Evolutionary conservation across 2,797 vertebrate species (phyloP).

Genomic region (Sebastes taczanowskii): DNA sequence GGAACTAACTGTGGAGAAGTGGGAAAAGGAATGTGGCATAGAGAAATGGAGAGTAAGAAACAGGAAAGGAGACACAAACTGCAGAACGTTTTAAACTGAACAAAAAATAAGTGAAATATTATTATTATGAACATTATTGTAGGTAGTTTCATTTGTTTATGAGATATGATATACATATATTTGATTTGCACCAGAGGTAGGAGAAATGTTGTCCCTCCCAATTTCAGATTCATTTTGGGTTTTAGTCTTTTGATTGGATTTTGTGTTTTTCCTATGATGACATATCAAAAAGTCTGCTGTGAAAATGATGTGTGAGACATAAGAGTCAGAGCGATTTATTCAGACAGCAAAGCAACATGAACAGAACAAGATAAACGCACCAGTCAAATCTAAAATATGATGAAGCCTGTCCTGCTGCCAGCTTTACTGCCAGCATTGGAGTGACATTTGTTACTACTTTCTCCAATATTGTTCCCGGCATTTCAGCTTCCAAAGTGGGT

Average conservation of each 20-base stretch:
- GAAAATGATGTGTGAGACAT: too few relatives aligned
- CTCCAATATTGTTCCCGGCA: background rate
- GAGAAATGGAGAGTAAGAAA: background rate
- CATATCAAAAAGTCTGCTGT: too few relatives aligned
- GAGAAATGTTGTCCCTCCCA: background rate
- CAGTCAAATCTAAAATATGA: too few relatives aligned
- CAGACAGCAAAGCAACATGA: too few relatives aligned
- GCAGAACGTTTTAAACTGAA: background rate
- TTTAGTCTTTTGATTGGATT: too few relatives aligned
- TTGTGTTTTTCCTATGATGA: too few relatives aligned
- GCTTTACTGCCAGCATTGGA: too few relatives aligned
- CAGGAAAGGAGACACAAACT: background rate
- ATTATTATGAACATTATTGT: background rate
- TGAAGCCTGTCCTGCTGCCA: too few relatives aligned
- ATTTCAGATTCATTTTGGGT: too few relatives aligned
- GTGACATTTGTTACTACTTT: background rate
- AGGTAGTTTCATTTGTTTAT: background rate
- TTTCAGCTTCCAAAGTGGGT: background rate
- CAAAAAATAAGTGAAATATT: too few relatives aligned
- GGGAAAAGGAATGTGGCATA: background rate
- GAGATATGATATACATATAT: background rate
- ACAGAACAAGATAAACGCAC: too few relatives aligned
- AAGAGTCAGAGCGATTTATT: too few relatives aligned
- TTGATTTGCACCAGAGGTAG: background rate
- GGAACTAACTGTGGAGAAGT: background rate